Base-by-base conservation (phyloP, 1,140 invertebrate genomes). In the Pseudomyrmex cubaensis region DNA sequence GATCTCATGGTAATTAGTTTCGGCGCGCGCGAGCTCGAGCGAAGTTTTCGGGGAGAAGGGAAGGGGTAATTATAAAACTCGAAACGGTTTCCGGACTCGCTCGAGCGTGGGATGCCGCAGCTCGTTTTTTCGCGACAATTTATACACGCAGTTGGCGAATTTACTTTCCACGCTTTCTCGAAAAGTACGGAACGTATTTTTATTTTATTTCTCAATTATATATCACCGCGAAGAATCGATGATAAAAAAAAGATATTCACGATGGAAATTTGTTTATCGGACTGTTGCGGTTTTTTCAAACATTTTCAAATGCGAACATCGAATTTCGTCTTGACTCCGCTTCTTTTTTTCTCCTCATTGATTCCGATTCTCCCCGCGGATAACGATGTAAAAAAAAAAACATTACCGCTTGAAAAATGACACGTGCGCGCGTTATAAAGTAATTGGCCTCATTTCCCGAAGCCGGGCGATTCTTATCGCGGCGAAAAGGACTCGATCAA, bases 401-500 rank as follows among this genome's bases (percentile, higher is more conserved):
- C 25, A 35, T 35, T 35, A 7, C 5, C 5, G 35, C 46, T 50
- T 50, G 46, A 63, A 50, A 52, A n/a, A 50, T 63, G 12, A 73
- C 4, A 8, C 15, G 15, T n/a, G 17, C 44, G 62, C 35, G 35
- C 20, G 50, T 44, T 77, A 22, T 22, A 7, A 66, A 66, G 8
- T 52, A 75, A 63, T 76, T n/a, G 12, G 57, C 61, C 73, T 86
- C 64, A 84, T 85, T 70, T 69, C 20, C 35, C 3, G 56, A 10
- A 59, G 35, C 15, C 17, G 13, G 56, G 77, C 64, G 62, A 87
- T 78, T 62, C 7, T 20, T 83, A 87, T 76, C 85, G 69, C 88
- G 88, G 82, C 67, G 84, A 76, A 86, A 83, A 73, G 82, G 73
- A 15, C n/a, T 22, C 90, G 89, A 92, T 92, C 89, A 92, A 92